These are phyloP conservation scores for Eucera pruinosa DNA, from an alignment of 2,888 invertebrate genomes.

Conservation along the genomic window DNA sequence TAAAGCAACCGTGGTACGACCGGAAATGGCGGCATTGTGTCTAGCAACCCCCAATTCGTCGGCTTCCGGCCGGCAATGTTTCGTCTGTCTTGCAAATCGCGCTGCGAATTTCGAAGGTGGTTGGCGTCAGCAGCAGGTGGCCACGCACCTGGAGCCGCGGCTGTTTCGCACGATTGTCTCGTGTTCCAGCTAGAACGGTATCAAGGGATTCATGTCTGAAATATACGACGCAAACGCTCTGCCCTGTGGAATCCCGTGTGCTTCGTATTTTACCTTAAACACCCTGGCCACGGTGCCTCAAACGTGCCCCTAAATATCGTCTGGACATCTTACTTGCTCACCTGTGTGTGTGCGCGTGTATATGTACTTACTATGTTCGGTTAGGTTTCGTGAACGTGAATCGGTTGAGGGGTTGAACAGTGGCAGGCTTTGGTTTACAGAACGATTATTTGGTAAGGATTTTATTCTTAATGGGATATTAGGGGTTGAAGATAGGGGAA, in stretches of 20 bases:
- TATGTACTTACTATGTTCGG: background rate
- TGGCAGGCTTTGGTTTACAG: too few species aligned
- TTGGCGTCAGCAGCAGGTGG: slow-evolving; percentile 77
- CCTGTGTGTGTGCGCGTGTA: background rate
- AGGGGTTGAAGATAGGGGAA: too few species aligned
- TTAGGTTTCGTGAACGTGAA: background rate
- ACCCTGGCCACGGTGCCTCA: slow-evolving; percentile 1
- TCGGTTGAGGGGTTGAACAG: background rate
- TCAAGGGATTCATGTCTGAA: slow-evolving; percentile 42
- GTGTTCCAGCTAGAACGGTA: slow-evolving; percentile 42
- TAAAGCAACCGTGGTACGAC: slow-evolving; percentile 51
- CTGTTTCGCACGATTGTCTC: slow-evolving; percentile 62
- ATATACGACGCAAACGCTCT: slow-evolving; percentile 18
- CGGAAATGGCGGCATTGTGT: slow-evolving; percentile 74
- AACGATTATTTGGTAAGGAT: too few species aligned
- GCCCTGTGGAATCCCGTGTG: background rate
- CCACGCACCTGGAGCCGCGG: slow-evolving; percentile 76
- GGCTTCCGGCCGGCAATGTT: slow-evolving; percentile 77
- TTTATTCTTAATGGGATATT: too few species aligned
- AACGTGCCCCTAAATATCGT: slow-evolving; percentile 13
- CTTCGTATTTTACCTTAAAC: slow-evolving; percentile 29
- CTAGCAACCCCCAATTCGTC: slow-evolving; percentile 61
- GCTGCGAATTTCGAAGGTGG: slow-evolving; percentile 71
- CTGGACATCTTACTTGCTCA: background rate
- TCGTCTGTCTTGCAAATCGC: slow-evolving; percentile 75